Evolutionary conservation across 2,113 vertebrate species (phyloP).

Genomic region (Lota lota): DNA sequence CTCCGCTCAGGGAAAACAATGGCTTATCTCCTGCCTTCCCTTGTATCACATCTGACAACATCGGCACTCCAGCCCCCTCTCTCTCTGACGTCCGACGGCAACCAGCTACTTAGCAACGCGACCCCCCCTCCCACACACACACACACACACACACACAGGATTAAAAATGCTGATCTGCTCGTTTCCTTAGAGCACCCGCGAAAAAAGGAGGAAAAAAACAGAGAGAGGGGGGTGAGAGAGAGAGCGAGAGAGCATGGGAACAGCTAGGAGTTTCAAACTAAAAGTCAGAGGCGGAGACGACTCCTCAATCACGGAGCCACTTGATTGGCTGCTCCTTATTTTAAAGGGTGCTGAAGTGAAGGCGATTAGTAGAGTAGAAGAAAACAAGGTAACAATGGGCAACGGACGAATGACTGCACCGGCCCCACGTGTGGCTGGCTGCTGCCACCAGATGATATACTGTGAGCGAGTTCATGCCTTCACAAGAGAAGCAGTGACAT

Average conservation of each 20-base stretch:
- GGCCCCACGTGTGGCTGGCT: constrained; percentile 27
- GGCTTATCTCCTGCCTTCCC: constrained; percentile 53
- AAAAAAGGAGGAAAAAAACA: constrained; percentile 37
- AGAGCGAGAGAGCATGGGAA: too few species aligned
- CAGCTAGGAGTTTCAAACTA: constrained; percentile 14
- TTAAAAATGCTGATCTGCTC: constrained; percentile 73
- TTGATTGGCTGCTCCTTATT: constrained; percentile 60
- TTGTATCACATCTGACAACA: constrained; percentile 66
- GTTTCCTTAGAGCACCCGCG: constrained; percentile 64
- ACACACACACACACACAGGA: constrained; percentile 20
- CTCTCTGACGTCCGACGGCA: constrained; percentile 49
- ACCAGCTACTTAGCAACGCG: constrained; percentile 64
- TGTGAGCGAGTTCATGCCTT: constrained; percentile 18
- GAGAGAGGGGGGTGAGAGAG: too few species aligned
- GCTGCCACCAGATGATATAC: constrained; percentile 39
- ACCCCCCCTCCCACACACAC: constrained; percentile 34
- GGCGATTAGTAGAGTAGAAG: constrained; percentile 38
- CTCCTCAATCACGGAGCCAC: constrained; percentile 61
- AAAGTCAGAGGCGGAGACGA: constrained; percentile 64
- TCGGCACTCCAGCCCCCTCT: constrained; percentile 62
- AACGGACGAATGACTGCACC: constrained; percentile 23
- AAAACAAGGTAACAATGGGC: neutral
- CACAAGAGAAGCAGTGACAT: constrained; percentile 44
- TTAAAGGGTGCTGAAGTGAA: constrained; percentile 51
- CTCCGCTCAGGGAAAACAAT: constrained; percentile 67